Base-by-base conservation (phyloP, 2,797 vertebrate genomes). In the Coregonus suidteri region DNA sequence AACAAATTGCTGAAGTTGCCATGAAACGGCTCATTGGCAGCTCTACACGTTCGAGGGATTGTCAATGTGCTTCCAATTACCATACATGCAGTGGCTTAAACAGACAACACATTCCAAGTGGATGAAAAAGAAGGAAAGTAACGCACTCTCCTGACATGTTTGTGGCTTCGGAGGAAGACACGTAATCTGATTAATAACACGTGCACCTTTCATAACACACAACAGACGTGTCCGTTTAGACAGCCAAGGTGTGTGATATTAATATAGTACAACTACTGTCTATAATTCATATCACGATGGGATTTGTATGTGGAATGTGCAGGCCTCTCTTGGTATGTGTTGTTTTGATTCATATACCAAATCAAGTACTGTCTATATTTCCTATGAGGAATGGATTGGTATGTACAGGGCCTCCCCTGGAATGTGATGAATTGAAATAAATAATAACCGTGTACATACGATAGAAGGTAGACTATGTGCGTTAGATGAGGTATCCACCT, bases 51-150 rank as follows among this genome's bases (percentile, higher is more conserved):
- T 68, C 71, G 71, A 51, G 62, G 25, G 59, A 64, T 51, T 52
- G 34, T 51, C 76, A 83, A 79, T 73, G 73, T 88, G 81, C 73
- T 88, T 88, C 73, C 59, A 83, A 85, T 88, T 85, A 83, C 70
- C 81, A 56, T 75, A 54, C 31, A 31, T 70, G 77, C 74, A 65
- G 75, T 75, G 82, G 75, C 67, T 77, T 64, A 75, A 79, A 75
- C 79, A 86, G 72, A 84, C 72, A 79, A 73, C 65, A 70, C 80
- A 83, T 82, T 84, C 78, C 77, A 20, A 52, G 14, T 1, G 4
- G 6, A 1, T 20, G 34, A 67, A 18, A 30, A 56, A 15, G 41
- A 30, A 72, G 6, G 0, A 3, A 59, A 7, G 6, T 34, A 34
- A 71, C 62, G 7, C 56, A 53, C 72, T 68, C 82, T 54, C 53